Evolutionary conservation across 2,888 invertebrate genomes (phyloP), one percentile per base, ranked within the genome.

Genomic region (Heteropelma amictum): DNA sequence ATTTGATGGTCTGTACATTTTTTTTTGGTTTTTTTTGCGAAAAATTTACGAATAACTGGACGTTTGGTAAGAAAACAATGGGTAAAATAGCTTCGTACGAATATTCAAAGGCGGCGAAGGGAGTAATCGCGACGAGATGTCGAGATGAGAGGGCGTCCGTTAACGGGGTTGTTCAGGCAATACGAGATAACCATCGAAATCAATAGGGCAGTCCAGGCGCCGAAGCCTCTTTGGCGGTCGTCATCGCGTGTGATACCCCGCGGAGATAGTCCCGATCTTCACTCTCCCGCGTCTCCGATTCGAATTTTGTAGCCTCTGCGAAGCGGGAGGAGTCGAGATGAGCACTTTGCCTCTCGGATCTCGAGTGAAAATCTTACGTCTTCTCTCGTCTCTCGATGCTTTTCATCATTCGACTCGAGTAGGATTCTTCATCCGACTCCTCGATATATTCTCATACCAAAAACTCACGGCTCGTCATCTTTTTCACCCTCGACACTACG

Each of bases 191-290:
- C 63, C 58, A 76, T 79, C 76, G 73, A 76, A 74, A 79, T 78
- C 78, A 76, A 78, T 79, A 70, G 65, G 67, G 58, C 42, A 71
- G 73, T 35, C 61, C 26, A 63, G 53, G 49, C 35, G 56, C 40
- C 49, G 49, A 67, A 49, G 76, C 58, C 68, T 77, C 80, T 80
- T 79, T 78, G 79, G 77, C 79, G 76, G 78, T 63, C 70, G 77
- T 77, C 76, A 76, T 67, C 54, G 61, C 47, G 60, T 60, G 69
- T 61, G 64, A 75, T 77, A 69, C 71, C 64, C 72, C 72, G 61
- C 64, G 60, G 75, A 80, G 74, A 77, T 77, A 74, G 76, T 72
- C 60, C 63, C 54, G 38, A 67, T 75, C 21, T 38, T 23, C 47
- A 23, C 21, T n/a, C 35, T 56, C 47, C 51, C 45, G 45, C 51